phyloP scores from a whole-genome alignment of 2,888 invertebrate genomes.

The Lasioglossum morio region DNA sequence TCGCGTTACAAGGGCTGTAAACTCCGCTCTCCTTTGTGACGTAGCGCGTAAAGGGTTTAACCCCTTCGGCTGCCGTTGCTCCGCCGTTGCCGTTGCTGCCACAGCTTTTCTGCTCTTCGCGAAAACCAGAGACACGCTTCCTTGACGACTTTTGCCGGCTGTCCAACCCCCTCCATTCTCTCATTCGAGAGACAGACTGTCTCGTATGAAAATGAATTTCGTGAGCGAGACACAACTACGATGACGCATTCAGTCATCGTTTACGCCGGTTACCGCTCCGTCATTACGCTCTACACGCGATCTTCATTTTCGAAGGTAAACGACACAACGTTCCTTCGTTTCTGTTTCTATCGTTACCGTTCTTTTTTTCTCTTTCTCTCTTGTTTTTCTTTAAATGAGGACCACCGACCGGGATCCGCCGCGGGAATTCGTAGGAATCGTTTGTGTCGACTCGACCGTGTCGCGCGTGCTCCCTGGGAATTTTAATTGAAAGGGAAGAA shows the following conservation, averaged over 20 bases:
- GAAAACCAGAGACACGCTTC: conserved; percentile 56
- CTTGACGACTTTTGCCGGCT: conserved; percentile 53
- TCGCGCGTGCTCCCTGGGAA: background rate
- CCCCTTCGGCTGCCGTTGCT: conserved; percentile 58
- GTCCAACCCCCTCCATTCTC: conserved; percentile 14
- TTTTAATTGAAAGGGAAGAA: conserved; percentile 25
- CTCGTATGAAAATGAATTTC: conserved; percentile 32
- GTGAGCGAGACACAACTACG: conserved; percentile 21
- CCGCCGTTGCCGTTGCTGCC: too few species aligned
- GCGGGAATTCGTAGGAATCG: conserved; percentile 6
- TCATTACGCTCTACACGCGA: conserved; percentile 26
- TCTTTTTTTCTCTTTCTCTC: background rate
- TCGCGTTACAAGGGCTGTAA: conserved; percentile 67
- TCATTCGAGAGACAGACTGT: conserved; percentile 9
- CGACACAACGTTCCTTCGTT: background rate
- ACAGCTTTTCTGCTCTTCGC: background rate
- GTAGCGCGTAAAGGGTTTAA: conserved; percentile 78
- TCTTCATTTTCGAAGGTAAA: conserved; percentile 7
- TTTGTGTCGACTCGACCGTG: background rate
- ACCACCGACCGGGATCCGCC: background rate
- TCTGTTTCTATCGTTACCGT: background rate
- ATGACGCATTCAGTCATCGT: conserved; percentile 36
- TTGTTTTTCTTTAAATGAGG: background rate
- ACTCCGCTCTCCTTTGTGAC: conserved; percentile 79
- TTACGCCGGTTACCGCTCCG: conserved; percentile 17